Percentiles rank a stretch among this genome's conserved stretches.
Evolutionary conservation across 2,888 invertebrate genomes (phyloP).

Genomic region (Vanessa cardui): DNA sequence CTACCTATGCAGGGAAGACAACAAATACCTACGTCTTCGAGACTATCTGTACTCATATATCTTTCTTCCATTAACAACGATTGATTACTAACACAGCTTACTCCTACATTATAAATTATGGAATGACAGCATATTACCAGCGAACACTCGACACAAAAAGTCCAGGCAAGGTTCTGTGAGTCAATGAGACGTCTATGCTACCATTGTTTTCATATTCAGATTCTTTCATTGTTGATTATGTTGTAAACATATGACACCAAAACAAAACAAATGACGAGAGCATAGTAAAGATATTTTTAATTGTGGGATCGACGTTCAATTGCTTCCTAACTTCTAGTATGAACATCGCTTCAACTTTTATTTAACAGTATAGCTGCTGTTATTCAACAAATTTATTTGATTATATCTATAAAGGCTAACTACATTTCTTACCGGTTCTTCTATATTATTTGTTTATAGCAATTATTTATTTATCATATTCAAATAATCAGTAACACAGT

Average conservation of each 20-base stretch:
- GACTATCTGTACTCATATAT: conserved; percentile 67
- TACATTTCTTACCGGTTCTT: no score
- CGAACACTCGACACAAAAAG: conserved; percentile 56
- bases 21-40: conserved; percentile 72
- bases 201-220: conserved; percentile 70
- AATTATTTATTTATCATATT: no score
- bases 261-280: conserved; percentile 61
- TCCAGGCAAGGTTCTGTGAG: conserved; percentile 61
- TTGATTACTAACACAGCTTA: conserved; percentile 24
- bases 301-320: conserved; percentile 22
- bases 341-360: not conserved
- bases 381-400: no score
- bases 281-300: conserved; percentile 38
- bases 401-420: no score
- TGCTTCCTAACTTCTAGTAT: not conserved
- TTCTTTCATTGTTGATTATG: conserved; percentile 62
- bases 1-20: conserved; percentile 72
- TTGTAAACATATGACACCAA: conserved; percentile 57
- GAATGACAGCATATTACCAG: conserved; percentile 32
- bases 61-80: conserved; percentile 64
- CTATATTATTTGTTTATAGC: no score
- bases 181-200: conserved; percentile 63
- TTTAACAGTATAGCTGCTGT: no score
- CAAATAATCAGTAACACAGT: no score
- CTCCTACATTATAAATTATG: conserved; percentile 29